Conservation (phyloP, 2,888 invertebrate species). For the Toxonevra muliebris region DNA sequence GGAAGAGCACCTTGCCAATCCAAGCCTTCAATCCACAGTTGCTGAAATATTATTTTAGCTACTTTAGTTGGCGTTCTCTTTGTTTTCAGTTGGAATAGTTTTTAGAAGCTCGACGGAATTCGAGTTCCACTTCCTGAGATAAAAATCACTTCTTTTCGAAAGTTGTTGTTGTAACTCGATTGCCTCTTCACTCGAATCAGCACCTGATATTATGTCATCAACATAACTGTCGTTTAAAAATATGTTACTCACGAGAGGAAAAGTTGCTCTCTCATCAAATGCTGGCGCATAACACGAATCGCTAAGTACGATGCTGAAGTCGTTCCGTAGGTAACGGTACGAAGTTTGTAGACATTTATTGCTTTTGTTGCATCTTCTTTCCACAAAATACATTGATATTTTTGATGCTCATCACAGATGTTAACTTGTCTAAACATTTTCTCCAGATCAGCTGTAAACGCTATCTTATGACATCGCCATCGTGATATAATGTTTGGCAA, state of each 20-base stretch:
- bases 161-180: constrained; percentile 15
- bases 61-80: constrained; percentile 22
- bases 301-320: constrained; percentile 33
- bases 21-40: constrained; percentile 31
- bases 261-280: constrained; percentile 24
- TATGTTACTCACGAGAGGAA: constrained; percentile 27
- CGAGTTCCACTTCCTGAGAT: constrained; percentile 36
- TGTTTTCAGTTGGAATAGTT: constrained; percentile 24
- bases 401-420: constrained; percentile 27
- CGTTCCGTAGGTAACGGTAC: constrained; percentile 34
- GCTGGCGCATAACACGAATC: constrained; percentile 33
- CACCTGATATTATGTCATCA: constrained; percentile 34
- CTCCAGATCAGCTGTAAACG: constrained; percentile 35
- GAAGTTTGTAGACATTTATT: constrained; percentile 27
- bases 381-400: constrained; percentile 36
- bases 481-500: constrained; percentile 27
- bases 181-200: constrained; percentile 21
- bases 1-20: constrained; percentile 24
- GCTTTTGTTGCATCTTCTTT: constrained; percentile 6
- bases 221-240: constrained; percentile 28
- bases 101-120: constrained; percentile 26
- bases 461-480: constrained; percentile 32
- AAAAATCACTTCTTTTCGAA: constrained; percentile 26
- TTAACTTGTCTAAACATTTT: constrained; percentile 39
- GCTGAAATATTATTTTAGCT: constrained; percentile 22